These are phyloP conservation scores for Drosophila yakuba DNA, from an alignment of 1,140 invertebrate genomes.

Conservation along the genomic window DNA sequence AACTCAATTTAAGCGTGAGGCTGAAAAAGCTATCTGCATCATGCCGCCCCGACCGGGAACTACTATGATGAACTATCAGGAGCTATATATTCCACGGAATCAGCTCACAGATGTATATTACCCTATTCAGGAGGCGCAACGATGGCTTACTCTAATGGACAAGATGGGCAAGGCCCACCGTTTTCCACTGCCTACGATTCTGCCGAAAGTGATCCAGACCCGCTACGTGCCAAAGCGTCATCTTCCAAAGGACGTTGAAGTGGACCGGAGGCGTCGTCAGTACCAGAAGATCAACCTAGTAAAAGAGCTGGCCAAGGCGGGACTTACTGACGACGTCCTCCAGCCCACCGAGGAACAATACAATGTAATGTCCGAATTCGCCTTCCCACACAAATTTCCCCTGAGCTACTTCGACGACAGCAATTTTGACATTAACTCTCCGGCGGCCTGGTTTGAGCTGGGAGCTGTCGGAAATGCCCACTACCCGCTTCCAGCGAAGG, in stretches of 20 bases:
- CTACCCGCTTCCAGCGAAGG: slow-evolving; percentile 71
- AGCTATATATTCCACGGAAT: slow-evolving; percentile 57
- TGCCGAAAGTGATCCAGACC: slow-evolving; percentile 77
- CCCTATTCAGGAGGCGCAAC: slow-evolving; percentile 74
- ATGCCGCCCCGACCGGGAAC: slow-evolving; percentile 71
- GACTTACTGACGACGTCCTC: slow-evolving; percentile 54
- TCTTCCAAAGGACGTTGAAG: slow-evolving; percentile 77
- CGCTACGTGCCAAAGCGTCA: slow-evolving; percentile 65
- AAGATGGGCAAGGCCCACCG: slow-evolving; percentile 62
- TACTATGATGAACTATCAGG: slow-evolving; percentile 56
- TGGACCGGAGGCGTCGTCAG: slow-evolving; percentile 68
- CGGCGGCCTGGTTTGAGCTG: slow-evolving; percentile 72
- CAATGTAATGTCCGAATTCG: slow-evolving; percentile 66
- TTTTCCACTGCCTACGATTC: slow-evolving; percentile 73
- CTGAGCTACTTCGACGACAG: slow-evolving; percentile 78
- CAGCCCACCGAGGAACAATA: slow-evolving; percentile 77
- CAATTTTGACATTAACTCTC: slow-evolving; percentile 68
- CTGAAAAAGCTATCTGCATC: slow-evolving; percentile 48
- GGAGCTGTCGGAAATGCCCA: slow-evolving; percentile 57
- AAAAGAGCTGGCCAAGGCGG: slow-evolving; percentile 59
- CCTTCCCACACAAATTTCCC: slow-evolving; percentile 74
- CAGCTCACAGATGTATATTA: slow-evolving; percentile 59
- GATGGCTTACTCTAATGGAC: slow-evolving; percentile 68
- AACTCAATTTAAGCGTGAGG: slow-evolving; percentile 8
- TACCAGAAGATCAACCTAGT: slow-evolving; percentile 66